Evolutionary conservation across 2,113 vertebrate species (phyloP).

Genomic region (Podarcis raffonei): DNA sequence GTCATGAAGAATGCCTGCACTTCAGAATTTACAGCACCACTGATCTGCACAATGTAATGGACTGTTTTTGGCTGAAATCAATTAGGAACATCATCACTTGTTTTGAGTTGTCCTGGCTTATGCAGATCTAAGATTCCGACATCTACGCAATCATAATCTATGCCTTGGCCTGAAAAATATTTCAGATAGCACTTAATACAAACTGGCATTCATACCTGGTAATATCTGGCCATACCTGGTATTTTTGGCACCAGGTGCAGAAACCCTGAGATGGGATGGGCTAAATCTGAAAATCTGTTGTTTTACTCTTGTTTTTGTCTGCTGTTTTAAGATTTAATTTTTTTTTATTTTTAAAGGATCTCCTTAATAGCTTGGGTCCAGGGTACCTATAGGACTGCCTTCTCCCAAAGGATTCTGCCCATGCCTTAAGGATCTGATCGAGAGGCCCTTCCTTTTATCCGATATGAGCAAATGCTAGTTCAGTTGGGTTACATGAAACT

Average conservation of each 20-base stretch:
- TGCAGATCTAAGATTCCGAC: neutral
- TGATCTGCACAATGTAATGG: neutral
- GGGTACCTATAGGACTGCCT: neutral
- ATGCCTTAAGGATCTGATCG: neutral
- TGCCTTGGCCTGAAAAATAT: too few species aligned
- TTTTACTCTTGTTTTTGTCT: neutral
- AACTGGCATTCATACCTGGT: too few species aligned
- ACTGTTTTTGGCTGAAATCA: neutral
- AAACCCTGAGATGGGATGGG: too few species aligned
- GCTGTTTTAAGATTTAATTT: neutral
- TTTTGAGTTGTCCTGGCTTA: neutral
- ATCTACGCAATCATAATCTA: neutral
- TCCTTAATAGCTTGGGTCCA: neutral
- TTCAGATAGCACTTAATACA: too few species aligned
- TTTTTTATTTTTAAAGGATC: neutral
- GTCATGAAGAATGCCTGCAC: too few species aligned
- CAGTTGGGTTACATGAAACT: neutral
- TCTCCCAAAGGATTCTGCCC: neutral
- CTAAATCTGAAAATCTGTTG: neutral
- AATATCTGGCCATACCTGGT: too few species aligned
- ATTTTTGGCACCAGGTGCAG: too few species aligned
- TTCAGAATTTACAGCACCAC: too few species aligned
- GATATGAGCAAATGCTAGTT: neutral
- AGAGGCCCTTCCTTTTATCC: neutral
- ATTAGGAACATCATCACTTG: neutral